Evolutionary conservation across 2,888 invertebrate species (phyloP).

Genomic region (Antheraea assamensis): DNA sequence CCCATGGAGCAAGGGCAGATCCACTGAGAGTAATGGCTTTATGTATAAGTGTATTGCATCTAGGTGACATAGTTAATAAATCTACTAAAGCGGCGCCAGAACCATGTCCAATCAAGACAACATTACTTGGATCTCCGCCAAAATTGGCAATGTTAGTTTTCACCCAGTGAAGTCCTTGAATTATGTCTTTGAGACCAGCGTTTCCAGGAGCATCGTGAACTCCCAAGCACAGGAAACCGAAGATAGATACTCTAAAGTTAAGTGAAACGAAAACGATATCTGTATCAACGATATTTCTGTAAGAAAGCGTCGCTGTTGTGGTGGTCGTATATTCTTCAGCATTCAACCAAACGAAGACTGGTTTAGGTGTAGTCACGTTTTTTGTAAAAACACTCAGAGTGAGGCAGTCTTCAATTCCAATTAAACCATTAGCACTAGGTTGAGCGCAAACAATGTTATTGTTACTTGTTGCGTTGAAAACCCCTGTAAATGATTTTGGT

Average conservation of each 20-base stretch:
- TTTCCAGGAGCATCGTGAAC: conserved; percentile 88
- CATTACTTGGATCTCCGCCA: conserved; percentile 84
- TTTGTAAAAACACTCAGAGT: conserved; percentile 61
- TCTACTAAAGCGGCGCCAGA: conserved; percentile 85
- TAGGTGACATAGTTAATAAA: conserved; percentile 61
- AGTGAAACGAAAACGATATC: conserved; percentile 85
- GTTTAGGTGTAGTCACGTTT: conserved; percentile 51
- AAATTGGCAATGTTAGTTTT: conserved; percentile 79
- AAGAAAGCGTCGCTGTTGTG: conserved; percentile 48
- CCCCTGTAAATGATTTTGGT: conserved; percentile 35
- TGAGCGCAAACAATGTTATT: conserved; percentile 60
- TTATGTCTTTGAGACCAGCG: conserved; percentile 92
- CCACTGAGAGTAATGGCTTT: conserved; percentile 71
- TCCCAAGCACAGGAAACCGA: conserved; percentile 86
- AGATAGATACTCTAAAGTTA: conserved; percentile 88
- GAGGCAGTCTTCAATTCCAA: conserved; percentile 69
- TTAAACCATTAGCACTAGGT: conserved; percentile 54
- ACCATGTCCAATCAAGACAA: conserved; percentile 91
- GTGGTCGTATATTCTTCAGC: conserved; percentile 60
- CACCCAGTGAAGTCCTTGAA: conserved; percentile 89
- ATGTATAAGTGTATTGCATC: conserved; percentile 52
- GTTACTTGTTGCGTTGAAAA: conserved; percentile 48
- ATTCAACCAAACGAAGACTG: conserved; percentile 69
- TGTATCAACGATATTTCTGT: conserved; percentile 84
- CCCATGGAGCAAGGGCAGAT: conserved; percentile 69